Evolutionary conservation across 2,113 vertebrate species (phyloP).

Genomic region (Festucalex cinctus): DNA sequence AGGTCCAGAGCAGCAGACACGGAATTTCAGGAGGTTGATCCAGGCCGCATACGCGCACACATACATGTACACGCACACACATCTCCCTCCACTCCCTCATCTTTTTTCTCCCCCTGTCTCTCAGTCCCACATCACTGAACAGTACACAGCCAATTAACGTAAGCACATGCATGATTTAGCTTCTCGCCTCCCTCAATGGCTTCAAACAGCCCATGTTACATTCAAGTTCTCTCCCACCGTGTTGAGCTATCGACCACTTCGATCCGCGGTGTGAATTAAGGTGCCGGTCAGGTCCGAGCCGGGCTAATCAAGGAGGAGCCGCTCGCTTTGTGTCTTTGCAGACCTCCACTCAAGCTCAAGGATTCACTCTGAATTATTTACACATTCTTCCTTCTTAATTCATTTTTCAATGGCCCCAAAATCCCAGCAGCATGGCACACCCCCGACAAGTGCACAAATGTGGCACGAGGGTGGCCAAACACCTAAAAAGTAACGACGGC

Average conservation of each 20-base stretch:
- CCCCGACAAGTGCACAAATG: slow-evolving; percentile 15
- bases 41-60: slow-evolving; percentile 32
- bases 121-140: slow-evolving; percentile 64
- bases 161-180: slow-evolving; percentile 73
- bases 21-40: slow-evolving; percentile 54
- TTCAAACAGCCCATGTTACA: slow-evolving; percentile 47
- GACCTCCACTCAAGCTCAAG: slow-evolving; percentile 51
- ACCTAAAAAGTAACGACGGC: slow-evolving; percentile 20
- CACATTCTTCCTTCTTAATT: slow-evolving; percentile 62
- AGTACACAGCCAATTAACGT: slow-evolving; percentile 70
- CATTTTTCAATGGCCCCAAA: slow-evolving; percentile 68
- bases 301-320: slow-evolving; percentile 55
- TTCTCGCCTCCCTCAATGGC: slow-evolving; percentile 51
- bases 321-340: slow-evolving; percentile 57
- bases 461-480: slow-evolving; percentile 15
- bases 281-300: slow-evolving; percentile 65
- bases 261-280: slow-evolving; percentile 61
- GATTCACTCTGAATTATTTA: slow-evolving; percentile 71
- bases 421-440: slow-evolving; percentile 45
- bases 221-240: slow-evolving; percentile 40
- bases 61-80: slow-evolving; percentile 28
- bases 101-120: slow-evolving; percentile 57
- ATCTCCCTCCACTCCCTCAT: slow-evolving; percentile 6
- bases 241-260: slow-evolving; percentile 59
- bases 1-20: slow-evolving; percentile 45